These are phyloP conservation scores for Entomyzon cyanotis DNA, from an alignment of 2,113 vertebrate species.

Conservation along the genomic window DNA sequence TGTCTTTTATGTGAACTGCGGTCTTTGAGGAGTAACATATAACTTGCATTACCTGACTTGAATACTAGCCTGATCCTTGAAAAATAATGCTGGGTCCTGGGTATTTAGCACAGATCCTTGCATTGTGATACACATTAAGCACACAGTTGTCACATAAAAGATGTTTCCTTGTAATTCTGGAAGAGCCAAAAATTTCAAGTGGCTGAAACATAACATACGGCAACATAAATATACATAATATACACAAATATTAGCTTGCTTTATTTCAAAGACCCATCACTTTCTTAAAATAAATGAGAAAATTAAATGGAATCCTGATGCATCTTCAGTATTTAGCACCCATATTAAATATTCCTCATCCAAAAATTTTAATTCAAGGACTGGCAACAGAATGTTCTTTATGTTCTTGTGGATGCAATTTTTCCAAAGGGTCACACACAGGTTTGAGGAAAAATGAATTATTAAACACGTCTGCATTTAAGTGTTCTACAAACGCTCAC, in stretches of 20 bases:
- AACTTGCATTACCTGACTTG: neutral
- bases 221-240: neutral
- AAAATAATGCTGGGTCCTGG: neutral
- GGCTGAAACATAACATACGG: neutral
- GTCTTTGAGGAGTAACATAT: neutral
- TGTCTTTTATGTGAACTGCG: neutral
- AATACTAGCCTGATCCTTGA: neutral
- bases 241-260: neutral
- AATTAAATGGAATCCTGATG: neutral
- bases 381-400: neutral
- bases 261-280: neutral
- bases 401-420: neutral
- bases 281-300: constrained; percentile 14
- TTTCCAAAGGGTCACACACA: neutral
- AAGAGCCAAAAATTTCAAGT: neutral
- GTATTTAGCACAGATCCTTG: neutral
- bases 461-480: constrained; percentile 46
- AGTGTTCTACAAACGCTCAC: neutral
- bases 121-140: neutral
- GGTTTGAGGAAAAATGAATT: constrained; percentile 16
- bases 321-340: neutral
- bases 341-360: neutral
- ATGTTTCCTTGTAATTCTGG: neutral
- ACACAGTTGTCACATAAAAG: neutral
- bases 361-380: neutral